Evolutionary conservation across 2,888 invertebrate genomes (phyloP).

Genomic region (Blera fallax): DNA sequence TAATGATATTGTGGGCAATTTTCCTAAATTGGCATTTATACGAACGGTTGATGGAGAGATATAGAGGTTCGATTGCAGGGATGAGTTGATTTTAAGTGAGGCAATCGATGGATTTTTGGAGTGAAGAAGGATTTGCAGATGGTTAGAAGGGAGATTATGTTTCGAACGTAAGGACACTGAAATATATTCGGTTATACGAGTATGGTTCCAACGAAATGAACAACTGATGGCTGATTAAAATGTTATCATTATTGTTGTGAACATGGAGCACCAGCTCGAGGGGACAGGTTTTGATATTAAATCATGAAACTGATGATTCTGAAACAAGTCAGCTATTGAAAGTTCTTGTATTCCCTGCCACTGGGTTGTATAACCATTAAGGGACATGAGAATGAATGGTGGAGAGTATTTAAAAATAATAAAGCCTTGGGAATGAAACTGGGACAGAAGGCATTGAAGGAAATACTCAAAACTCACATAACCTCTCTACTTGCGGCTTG

Average conservation of each 20-base stretch:
- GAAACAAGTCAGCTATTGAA: not conserved
- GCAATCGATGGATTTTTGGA: conserved; percentile 41
- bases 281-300: not conserved
- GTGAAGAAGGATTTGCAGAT: conserved; percentile 34
- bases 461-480: too few relatives aligned
- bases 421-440: too few relatives aligned
- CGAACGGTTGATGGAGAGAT: conserved; percentile 49
- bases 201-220: conserved; percentile 16
- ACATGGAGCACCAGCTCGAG: not conserved
- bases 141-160: conserved; percentile 8
- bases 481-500: too few relatives aligned
- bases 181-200: conserved; percentile 23
- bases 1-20: conserved; percentile 72
- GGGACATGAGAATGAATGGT: not conserved
- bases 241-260: conserved; percentile 2
- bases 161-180: conserved; percentile 9
- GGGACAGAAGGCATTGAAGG: too few relatives aligned
- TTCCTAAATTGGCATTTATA: conserved; percentile 65
- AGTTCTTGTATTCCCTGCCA: not conserved
- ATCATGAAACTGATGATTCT: not conserved
- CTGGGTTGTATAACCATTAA: not conserved
- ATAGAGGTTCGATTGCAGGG: conserved; percentile 31
- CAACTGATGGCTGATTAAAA: conserved; percentile 46
- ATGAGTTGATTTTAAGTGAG: conserved; percentile 63
- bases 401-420: not conserved